These are phyloP conservation scores for Dromiciops gliroides DNA, from an alignment of 2,113 vertebrate species.

Conservation along the genomic window DNA sequence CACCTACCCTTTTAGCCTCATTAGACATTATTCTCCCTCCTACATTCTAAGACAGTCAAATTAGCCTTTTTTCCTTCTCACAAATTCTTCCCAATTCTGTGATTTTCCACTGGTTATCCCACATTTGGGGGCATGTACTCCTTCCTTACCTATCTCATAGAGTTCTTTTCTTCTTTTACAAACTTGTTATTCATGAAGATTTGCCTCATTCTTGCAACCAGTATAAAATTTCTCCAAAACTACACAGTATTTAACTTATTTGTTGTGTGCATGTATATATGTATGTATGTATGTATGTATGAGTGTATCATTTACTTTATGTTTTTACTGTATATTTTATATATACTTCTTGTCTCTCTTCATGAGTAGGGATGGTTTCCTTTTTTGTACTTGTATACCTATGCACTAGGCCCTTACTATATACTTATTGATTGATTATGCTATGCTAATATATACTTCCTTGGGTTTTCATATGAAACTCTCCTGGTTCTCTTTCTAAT, in stretches of 20 bases:
- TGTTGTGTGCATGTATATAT: not conserved
- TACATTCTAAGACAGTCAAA: not conserved
- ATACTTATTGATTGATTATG: not conserved
- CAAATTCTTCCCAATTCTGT: not conserved
- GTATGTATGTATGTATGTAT: not conserved
- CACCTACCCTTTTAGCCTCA: not conserved
- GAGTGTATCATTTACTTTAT: too few relatives aligned
- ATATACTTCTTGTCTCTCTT: too few relatives aligned
- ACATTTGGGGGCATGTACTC: not conserved
- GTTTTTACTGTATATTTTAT: not conserved
- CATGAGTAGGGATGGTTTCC: not conserved
- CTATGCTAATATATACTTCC: too few relatives aligned
- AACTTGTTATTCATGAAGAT: not conserved
- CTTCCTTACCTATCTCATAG: not conserved
- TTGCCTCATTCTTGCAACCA: not conserved
- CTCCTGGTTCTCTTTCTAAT: not conserved
- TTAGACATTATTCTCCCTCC: not conserved
- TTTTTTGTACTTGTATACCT: not conserved
- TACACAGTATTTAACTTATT: not conserved
- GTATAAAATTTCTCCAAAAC: not conserved
- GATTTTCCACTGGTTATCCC: not conserved
- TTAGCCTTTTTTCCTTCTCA: not conserved
- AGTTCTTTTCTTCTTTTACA: not conserved
- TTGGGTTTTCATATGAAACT: not conserved
- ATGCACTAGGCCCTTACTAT: not conserved